Conservation (phyloP, 1,140 invertebrate genomes). For the Drosophila navojoa region DNA sequence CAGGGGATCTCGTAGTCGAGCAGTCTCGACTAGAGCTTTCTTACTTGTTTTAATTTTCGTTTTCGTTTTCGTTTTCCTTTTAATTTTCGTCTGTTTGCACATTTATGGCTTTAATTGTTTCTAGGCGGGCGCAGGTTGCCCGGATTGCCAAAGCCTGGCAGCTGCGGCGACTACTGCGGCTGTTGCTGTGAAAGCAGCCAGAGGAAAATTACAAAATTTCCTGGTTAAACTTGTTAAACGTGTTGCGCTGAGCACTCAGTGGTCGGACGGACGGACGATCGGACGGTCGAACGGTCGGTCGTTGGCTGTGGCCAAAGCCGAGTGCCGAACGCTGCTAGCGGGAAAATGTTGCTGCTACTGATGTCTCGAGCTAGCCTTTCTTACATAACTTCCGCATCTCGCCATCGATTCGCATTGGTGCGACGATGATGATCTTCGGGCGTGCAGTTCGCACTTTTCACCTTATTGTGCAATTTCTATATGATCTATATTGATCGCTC, state of each 20-base stretch:
- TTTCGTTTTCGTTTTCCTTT: not conserved
- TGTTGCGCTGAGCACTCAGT: slow-evolving; percentile 50
- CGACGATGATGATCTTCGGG: slow-evolving; percentile 61
- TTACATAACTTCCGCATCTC: slow-evolving; percentile 75
- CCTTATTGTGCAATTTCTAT: slow-evolving; percentile 57
- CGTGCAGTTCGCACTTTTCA: slow-evolving; percentile 41
- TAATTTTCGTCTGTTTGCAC: not conserved
- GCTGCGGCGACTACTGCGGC: not conserved
- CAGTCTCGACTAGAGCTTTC: too few species aligned
- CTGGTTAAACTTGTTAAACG: slow-evolving; percentile 79
- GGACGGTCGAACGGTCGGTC: not conserved
- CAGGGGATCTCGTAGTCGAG: too few species aligned
- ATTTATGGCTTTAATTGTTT: slow-evolving; percentile 44
- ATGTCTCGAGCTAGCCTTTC: slow-evolving; percentile 49
- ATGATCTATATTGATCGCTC: slow-evolving; percentile 23
- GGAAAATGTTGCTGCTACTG: slow-evolving; percentile 51
- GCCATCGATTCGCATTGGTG: slow-evolving; percentile 59
- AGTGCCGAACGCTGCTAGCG: slow-evolving; percentile 14
- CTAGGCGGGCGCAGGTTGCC: slow-evolving; percentile 32
- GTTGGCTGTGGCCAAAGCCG: slow-evolving; percentile 3
- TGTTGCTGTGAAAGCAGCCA: slow-evolving; percentile 46
- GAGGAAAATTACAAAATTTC: slow-evolving; percentile 77
- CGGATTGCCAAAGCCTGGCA: slow-evolving; percentile 24
- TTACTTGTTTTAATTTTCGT: too few species aligned
- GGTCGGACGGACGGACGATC: not conserved